Evolutionary conservation across 2,888 invertebrate species (phyloP), one percentile per base, ranked within the genome.

Genomic region (Drosophila nr. perissopoda): DNA sequence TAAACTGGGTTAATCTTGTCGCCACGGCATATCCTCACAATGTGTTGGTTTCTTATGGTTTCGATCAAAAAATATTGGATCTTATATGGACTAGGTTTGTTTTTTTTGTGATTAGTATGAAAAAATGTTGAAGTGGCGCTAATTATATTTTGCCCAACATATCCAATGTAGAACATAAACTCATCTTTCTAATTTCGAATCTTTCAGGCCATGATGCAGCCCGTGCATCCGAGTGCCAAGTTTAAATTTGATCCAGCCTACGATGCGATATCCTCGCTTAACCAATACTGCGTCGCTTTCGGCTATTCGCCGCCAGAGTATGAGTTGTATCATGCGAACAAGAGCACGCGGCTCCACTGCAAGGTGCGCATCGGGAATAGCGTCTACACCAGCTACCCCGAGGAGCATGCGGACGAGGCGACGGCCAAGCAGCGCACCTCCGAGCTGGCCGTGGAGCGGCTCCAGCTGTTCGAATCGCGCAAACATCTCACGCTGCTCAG

Each of bases 341-440:
- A 84, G 11, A 87, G 86, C 25, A 77, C 79, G 10, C 49, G 83
- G 29, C 70, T 86, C 61, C 89, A 91, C 54, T 92, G 93, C 65
- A 89, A 89, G 36, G 91, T 93, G 33, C 78, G 75, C n/a, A 84
- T 93, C 16, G 91, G 91, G 29, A 80, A 71, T 18, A 81, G 53
- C 7, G 87, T 90, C 8, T 92, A 87, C 72, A 91, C 92, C 11
- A 92, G 91, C 31, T 93, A 93, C 71, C 93, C 93, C 1, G 79
- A 91, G 54, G 92, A 92, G 63, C 92, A 89, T 80, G 46, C 73
- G 4, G 89, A 86, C 29, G 88, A 91, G 60, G 62, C 61, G 53
- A 74, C 84, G 27, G 93, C 93, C 2, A 86, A 83, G 70, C 82
- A 83, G n/a, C 84, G 90, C 5, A 91, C 92, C 40, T 91, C 93